These are phyloP conservation scores for Istiophorus platypterus DNA, from an alignment of 2,113 vertebrate species.

Conservation along the genomic window DNA sequence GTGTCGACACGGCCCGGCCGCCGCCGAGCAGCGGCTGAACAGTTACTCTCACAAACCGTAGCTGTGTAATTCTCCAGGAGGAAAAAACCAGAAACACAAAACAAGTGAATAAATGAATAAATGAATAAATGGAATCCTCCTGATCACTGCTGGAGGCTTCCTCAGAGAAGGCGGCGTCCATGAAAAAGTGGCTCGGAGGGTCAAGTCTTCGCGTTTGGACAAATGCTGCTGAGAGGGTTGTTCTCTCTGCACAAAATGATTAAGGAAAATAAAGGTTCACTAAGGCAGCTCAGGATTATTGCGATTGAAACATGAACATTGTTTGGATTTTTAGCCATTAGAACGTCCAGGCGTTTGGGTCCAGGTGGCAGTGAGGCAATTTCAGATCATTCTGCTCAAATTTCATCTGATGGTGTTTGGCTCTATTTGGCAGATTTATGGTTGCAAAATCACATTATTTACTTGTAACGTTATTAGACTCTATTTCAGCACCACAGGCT, in stretches of 20 bases:
- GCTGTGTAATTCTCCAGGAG: conserved; percentile 25
- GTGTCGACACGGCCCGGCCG: conserved; percentile 30
- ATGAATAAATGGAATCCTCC: conserved; percentile 4
- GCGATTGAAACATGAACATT: too few species aligned
- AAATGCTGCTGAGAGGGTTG: background rate
- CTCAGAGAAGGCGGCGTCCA: background rate
- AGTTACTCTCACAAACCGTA: background rate
- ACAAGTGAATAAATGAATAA: background rate
- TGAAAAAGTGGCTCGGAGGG: background rate
- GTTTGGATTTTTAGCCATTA: too few species aligned
- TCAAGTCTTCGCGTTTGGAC: background rate
- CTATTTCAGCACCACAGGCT: too few species aligned
- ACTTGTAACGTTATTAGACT: too few species aligned
- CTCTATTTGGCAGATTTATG: too few species aligned
- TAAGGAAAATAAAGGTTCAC: too few species aligned
- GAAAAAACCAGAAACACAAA: background rate
- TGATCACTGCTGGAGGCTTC: conserved; percentile 9
- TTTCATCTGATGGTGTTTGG: too few species aligned
- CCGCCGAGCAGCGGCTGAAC: background rate
- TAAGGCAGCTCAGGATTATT: too few species aligned
- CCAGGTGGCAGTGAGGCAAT: too few species aligned
- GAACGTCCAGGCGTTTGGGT: too few species aligned
- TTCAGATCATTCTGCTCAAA: too few species aligned
- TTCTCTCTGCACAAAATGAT: background rate
- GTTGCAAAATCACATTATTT: too few species aligned